Evolutionary conservation across 2,113 vertebrate species (phyloP), one percentile per base, ranked within the genome.

Genomic region (Chionis minor): DNA sequence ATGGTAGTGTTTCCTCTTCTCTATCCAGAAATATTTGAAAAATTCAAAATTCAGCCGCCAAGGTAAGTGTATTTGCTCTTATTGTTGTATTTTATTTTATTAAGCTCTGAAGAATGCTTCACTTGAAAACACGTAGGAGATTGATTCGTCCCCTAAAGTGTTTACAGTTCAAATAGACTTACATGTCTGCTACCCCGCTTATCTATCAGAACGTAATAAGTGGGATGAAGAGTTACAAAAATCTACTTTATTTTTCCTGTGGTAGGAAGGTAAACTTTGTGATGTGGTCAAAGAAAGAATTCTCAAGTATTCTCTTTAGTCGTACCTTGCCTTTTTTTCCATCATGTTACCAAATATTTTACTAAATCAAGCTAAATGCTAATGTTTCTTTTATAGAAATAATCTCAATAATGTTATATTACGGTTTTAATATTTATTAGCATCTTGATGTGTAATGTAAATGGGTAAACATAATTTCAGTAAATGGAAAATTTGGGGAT

Each of bases 1-100:
- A 99, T 99, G 99, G 99, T 99, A 22, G 99, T 99, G 88, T 99
- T 99, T 97, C 99, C 99, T 74, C 98, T 99, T 95, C 97, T 99
- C 62, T 99, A 99, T 93, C 99, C 99, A 35, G 99, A 99, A 97
- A 98, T 99, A 95, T 99, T 99, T 98, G 99, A 99, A 97, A 99
- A 98, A 97, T 99, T 99, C 97, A 99, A 99, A 98, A 99, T 99
- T 96, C 99, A 99, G 86, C 99, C 99, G 93, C 99, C 99, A 88
- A 99, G 99, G 99, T 99, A 98, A 94, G 97, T 97, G 27, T 30
- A 38, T 93, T 94, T 78, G 63, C 52, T 87, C 12, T 83, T 91
- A 70, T 7, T 78, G 20, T 54, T 73, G 11, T 52, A 8, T 75
- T 88, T 71, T 58, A 55, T 86, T 78, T 67, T 45, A 38, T 72